phyloP scores from a whole-genome alignment of 2,888 invertebrate genomes.

The Agonopterix alstromeriana region DNA sequence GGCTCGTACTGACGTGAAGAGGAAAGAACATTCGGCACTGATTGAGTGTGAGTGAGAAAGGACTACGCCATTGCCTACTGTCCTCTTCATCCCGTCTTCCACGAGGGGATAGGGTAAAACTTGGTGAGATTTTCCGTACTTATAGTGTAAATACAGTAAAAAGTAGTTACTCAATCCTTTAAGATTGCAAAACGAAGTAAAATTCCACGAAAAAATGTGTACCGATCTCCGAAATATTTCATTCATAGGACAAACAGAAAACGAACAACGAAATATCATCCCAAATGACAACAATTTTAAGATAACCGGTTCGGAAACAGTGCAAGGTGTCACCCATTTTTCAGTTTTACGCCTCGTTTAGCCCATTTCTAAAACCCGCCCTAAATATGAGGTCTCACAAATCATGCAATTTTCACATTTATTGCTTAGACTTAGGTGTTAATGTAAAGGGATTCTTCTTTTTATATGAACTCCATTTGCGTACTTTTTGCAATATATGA shows the following conservation, averaged over 20 bases:
- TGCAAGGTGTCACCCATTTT: constrained; percentile 60
- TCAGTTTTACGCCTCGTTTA: constrained; percentile 47
- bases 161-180: too few relatives aligned
- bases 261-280: constrained; percentile 4
- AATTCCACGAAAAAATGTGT: too few relatives aligned
- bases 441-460: background rate
- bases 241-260: constrained; percentile 11
- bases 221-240: too few relatives aligned
- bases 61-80: too few relatives aligned
- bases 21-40: too few relatives aligned
- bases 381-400: background rate
- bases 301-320: constrained; percentile 40
- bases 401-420: background rate
- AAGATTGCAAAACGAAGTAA: too few relatives aligned
- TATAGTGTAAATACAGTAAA: too few relatives aligned
- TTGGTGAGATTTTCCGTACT: too few relatives aligned
- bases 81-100: too few relatives aligned
- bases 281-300: constrained; percentile 30
- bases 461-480: background rate
- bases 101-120: too few relatives aligned
- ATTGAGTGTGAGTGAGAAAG: too few relatives aligned
- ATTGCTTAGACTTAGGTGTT: background rate
- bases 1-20: too few relatives aligned
- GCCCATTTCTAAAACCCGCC: constrained; percentile 24
- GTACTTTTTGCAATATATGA: constrained; percentile 40